Base-by-base conservation (phyloP, 37 sponge, comb jelly and placozoan species). In the Lycopodina hypogea region DNA sequence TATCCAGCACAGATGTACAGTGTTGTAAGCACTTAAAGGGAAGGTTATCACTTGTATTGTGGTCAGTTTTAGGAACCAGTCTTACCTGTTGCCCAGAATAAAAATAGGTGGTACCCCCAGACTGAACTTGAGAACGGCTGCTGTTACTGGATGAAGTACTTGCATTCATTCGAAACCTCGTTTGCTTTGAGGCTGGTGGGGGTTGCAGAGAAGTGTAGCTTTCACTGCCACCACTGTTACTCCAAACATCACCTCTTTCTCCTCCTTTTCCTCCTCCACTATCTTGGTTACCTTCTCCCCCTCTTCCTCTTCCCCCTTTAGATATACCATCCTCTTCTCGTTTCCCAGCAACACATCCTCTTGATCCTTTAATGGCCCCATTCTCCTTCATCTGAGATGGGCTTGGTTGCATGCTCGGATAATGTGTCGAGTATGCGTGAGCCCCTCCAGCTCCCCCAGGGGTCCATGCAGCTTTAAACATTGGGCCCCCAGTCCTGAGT, bases 101-200 rank as follows among this genome's bases (percentile, higher is more conserved):
- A 68, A 78, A 85, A 56, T 85, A 85, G 0, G 79, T 85, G 53
- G 85, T 85, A 6, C 85, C 85, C 0, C 85, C 85, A 11, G 85
- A 71, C 42, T 85, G 79, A 40, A 71, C 73, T 75, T 71, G 66
- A 42, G 82, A 26, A 55, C 48, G 78, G 6, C 56, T 17, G 37
- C 36, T 32, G 2, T 2, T 14, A 24, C 21, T 30, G 32, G 39
- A 23, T 15, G 53, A 1, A 2, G 30, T 53, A 23, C 40, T 18
- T 26, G 58, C 6, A 18, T 34, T 33, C 19, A 23, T n/a, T 22
- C n/a, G n/a, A 32, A 41, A 11, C 62, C 39, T 60, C 1, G 42
- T n/a, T 26, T 34, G 76, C 42, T 76, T 76, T 21, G 76, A 76
- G 9, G 36, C 32, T 18, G 72, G 81, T 40, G 62, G 72, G 19